Evolutionary conservation across 1,140 invertebrate species (phyloP).

Genomic region (Penaeus japonicus): DNA sequence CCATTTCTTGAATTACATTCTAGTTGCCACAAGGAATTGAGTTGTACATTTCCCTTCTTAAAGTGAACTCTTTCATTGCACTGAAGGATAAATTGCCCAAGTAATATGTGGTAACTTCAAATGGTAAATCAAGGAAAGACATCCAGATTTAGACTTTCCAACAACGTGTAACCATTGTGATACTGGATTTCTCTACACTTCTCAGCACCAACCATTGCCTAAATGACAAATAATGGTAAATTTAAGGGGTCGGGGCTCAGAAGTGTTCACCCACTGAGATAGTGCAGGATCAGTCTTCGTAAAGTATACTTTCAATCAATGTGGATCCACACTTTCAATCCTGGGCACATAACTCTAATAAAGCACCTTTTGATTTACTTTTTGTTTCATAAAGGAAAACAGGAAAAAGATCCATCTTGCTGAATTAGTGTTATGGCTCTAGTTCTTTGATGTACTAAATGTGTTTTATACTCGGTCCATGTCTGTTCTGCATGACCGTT

Average conservation of each 20-base stretch:
- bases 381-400: too few relatives aligned
- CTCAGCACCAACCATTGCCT: slow-evolving; percentile 39
- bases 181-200: slow-evolving; percentile 34
- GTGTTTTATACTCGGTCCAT: slow-evolving; percentile 29
- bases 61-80: too few relatives aligned
- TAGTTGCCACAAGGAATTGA: not conserved
- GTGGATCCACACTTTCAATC: too few relatives aligned
- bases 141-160: slow-evolving; percentile 26
- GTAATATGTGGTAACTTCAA: too few relatives aligned
- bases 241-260: slow-evolving; percentile 27
- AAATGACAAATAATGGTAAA: slow-evolving; percentile 31
- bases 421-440: too few relatives aligned
- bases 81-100: too few relatives aligned
- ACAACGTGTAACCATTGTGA: slow-evolving; percentile 37
- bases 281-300: not conserved
- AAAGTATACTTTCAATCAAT: too few relatives aligned
- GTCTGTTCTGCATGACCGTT: not conserved
- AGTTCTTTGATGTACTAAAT: not conserved
- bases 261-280: slow-evolving; percentile 9
- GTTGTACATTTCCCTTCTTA: too few relatives aligned
- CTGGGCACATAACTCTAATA: too few relatives aligned
- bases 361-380: too few relatives aligned
- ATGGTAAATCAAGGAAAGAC: slow-evolving; percentile 17
- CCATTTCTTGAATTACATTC: slow-evolving; percentile 19
- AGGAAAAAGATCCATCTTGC: too few relatives aligned